Conservation (phyloP, 2,888 invertebrate species). For the Tipula unca region DNA sequence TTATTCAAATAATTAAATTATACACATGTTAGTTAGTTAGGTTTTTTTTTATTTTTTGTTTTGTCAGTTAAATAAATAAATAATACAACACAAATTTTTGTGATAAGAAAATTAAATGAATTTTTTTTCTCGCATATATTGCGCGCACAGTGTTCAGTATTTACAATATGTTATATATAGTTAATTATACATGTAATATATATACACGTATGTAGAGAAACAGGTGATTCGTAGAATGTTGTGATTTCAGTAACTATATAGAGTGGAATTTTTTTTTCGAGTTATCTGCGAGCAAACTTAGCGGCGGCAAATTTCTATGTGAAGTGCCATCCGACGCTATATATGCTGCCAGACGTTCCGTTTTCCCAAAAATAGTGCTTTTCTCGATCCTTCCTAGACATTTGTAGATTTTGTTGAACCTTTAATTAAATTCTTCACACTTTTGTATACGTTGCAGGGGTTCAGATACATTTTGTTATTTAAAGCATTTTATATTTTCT, state of each 20-base stretch:
- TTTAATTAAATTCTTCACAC: too few relatives aligned
- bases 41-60: too few relatives aligned
- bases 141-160: background rate
- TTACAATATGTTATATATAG: background rate
- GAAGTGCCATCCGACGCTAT: background rate
- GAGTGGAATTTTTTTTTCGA: background rate
- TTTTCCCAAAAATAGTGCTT: too few relatives aligned
- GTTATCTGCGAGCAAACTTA: background rate
- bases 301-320: background rate
- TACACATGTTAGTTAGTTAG: background rate
- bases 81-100: background rate
- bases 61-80: slow-evolving; percentile 14
- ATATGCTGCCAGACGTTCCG: too few relatives aligned
- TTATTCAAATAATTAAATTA: background rate
- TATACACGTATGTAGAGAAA: background rate
- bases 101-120: slow-evolving; percentile 14
- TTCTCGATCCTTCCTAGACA: too few relatives aligned
- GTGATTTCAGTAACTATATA: background rate
- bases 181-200: background rate
- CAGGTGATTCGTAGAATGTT: background rate
- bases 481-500: too few relatives aligned
- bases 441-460: too few relatives aligned
- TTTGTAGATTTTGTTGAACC: too few relatives aligned
- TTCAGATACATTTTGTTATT: too few relatives aligned
- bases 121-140: background rate